Base-by-base conservation (phyloP, 2,797 vertebrate genomes). In the Sebastes hubbsi region DNA sequence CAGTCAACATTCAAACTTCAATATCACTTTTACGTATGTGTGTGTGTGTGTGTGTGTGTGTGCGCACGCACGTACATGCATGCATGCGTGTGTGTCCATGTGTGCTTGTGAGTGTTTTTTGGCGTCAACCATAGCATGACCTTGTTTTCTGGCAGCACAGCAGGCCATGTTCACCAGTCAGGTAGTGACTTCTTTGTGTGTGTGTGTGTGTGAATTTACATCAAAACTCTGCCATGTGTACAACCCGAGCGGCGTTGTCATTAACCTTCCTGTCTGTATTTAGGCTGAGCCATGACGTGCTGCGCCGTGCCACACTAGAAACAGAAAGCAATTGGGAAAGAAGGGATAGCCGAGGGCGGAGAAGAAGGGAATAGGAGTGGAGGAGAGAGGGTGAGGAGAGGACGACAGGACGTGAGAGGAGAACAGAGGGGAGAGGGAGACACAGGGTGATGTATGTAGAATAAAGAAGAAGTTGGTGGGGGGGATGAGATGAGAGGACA, bases 191-290 rank as follows among this genome's bases (percentile, higher is more conserved):
- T 87, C 29, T 78, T 73, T 74, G 80, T 90, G 75, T 70, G 71
- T 70, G 71, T 70, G 71, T 67, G 61, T 64, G 73, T 71, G 72
- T 32, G 72, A 78, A 55, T 91, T 87, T 88, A 88, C 83, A 81
- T 90, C 81, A 56, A 90, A 87, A 75, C 66, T 75, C 81, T 49
- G 82, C 56, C n/a, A 71, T 58, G 77, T 73, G 86, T 84, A 69
- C 73, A 87, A 94, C 94, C 91, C 84, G 82, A 74, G 68, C 24
- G 36, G 59, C 80, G 88, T 90, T 78, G 90, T 91, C 94, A 95
- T 95, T 96, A 95, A 95, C 95, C 95, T 95, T 95, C 91, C 88
- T 84, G 89, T 91, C 93, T 94, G 92, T 92, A 93, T 95, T 94
- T 95, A 94, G 95, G 90, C 88, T 30, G 78, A 82, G 87, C 81